Evolutionary conservation across 2,797 vertebrate genomes (phyloP).

Genomic region (Petrocephalus schoutedeni): DNA sequence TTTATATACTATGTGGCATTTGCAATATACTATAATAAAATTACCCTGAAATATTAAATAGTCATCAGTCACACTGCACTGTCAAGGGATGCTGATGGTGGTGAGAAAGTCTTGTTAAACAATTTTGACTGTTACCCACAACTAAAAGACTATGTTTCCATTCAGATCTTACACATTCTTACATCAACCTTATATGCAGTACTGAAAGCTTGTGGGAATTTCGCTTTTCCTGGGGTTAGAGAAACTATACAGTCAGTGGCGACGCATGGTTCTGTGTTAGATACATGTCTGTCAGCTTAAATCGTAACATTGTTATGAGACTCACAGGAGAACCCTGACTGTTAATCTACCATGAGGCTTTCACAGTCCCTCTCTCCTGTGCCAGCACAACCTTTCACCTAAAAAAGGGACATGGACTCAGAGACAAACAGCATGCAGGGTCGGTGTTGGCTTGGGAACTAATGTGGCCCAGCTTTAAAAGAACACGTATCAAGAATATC

Average conservation of each 20-base stretch:
- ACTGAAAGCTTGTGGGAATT: constrained; percentile 4
- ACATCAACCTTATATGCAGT: neutral
- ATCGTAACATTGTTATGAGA: constrained; percentile 30
- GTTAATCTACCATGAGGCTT: constrained; percentile 38
- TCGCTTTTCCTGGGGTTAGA: constrained; percentile 7
- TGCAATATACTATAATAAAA: neutral
- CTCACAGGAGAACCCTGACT: constrained; percentile 37
- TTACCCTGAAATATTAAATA: neutral
- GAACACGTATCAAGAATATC: neutral
- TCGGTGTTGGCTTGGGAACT: neutral
- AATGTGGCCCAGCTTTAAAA: neutral
- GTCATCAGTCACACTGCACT: neutral
- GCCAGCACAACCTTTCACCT: constrained; percentile 41
- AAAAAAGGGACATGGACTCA: constrained; percentile 31
- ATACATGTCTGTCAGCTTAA: constrained; percentile 32
- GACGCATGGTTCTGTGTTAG: neutral
- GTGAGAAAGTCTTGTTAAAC: neutral
- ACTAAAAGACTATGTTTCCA: constrained; percentile 2
- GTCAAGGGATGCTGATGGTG: neutral
- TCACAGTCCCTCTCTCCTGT: constrained; percentile 18
- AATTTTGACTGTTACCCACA: neutral
- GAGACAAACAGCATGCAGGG: constrained; percentile 10
- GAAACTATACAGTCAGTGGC: neutral
- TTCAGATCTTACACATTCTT: constrained; percentile 10
- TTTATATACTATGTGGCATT: neutral